A percentile compares a stretch with the other conserved stretches of the same genome.
Conservation (phyloP, 1,140 invertebrate species). For the Micrasema longulum region DNA sequence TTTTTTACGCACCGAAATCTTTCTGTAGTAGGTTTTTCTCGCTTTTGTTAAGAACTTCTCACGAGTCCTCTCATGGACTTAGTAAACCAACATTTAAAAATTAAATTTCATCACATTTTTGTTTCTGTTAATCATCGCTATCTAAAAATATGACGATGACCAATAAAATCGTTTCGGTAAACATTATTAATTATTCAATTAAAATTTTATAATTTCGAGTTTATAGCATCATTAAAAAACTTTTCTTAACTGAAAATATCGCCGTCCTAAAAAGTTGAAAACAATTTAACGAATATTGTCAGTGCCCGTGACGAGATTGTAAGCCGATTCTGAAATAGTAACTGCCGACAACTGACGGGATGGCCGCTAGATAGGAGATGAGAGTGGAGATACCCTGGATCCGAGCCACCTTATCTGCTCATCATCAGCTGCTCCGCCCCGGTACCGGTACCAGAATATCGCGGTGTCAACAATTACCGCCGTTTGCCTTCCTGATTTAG, state of each 20-base stretch:
- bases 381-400: slow-evolving; percentile 27
- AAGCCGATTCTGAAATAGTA: slow-evolving; percentile 31
- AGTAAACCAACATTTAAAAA: too few relatives aligned
- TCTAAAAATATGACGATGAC: too few relatives aligned
- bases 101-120: too few relatives aligned
- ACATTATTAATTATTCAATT: neutral
- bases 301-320: slow-evolving; percentile 32
- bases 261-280: slow-evolving; percentile 14
- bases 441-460: neutral
- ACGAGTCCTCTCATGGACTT: too few relatives aligned
- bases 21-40: slow-evolving; percentile 1
- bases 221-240: slow-evolving; percentile 22
- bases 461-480: slow-evolving; percentile 22
- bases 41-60: neutral
- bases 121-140: too few relatives aligned
- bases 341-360: slow-evolving; percentile 6
- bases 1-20: slow-evolving; percentile 33
- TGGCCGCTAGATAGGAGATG: slow-evolving; percentile 22
- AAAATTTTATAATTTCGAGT: slow-evolving; percentile 2
- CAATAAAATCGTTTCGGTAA: neutral
- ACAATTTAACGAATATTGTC: slow-evolving; percentile 35
- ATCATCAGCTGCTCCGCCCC: slow-evolving; percentile 19
- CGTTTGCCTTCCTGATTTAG: slow-evolving; percentile 2
- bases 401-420: slow-evolving; percentile 29
- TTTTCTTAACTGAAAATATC: neutral